Base-by-base conservation (phyloP, 1,140 invertebrate species). In the Ridgeia piscesae region DNA sequence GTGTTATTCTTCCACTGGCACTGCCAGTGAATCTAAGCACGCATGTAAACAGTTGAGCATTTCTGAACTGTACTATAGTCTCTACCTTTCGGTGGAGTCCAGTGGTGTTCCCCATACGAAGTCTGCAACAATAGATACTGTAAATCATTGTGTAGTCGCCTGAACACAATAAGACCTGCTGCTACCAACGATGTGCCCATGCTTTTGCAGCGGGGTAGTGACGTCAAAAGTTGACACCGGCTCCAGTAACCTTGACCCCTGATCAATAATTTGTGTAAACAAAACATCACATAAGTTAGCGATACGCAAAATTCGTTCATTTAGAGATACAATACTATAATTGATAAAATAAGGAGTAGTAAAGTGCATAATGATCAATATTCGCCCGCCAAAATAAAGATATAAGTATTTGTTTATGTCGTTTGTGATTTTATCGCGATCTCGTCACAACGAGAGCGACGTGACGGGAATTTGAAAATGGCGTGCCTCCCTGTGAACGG, bases 71-170 rank as follows among this genome's bases (percentile, higher is more conserved):
- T 77, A 77, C 14, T 21, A 58, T n/a, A n/a, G n/a, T n/a, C n/a
- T n/a, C n/a, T 92, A 96, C 96, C 96, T 96, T 97, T 97, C 34
- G 96, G 96, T 34, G 96, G 96, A 6, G 96, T 96, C 96, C 96
- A 97, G 92, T 96, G 96, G 93, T 95, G 94, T 92, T 95, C 94
- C 1, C 95, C 95, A 93, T 96, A 96, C 0, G 96, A 96, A 33
- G 96, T 95, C 94, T 97, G 96, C 42, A 97, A 93, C n/a, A 97
- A 92, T 2, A 97, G 94, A 94, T 96, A 97, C 88, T 96, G 95
- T 90, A 96, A 94, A 33, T 94, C 91, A 89, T 94, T 93, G 17
- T 94, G 89, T 2, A 96, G n/a, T 88, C 94, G 92, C 35, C 96
- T 94, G 93, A 96, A 97, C 77, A 97, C 94, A 31, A 97, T 94